These are phyloP conservation scores for Pseudochirops corinnae DNA, from an alignment of 2,797 vertebrate genomes.

Conservation along the genomic window DNA sequence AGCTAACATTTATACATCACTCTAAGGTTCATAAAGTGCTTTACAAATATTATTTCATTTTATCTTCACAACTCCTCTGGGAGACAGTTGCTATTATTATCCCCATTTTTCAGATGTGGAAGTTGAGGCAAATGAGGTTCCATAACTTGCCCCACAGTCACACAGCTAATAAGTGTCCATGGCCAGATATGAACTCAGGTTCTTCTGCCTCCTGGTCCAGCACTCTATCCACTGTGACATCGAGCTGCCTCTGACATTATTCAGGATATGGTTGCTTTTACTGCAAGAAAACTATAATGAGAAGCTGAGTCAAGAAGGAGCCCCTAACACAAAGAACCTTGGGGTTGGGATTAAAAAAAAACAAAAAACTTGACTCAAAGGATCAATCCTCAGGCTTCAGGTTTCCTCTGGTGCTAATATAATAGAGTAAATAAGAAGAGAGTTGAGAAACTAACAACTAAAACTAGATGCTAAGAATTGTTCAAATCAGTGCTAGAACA, in stretches of 20 bases:
- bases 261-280: neutral
- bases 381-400: neutral
- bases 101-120: neutral
- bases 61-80: neutral
- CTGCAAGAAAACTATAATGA: neutral
- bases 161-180: neutral
- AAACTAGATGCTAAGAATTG: neutral
- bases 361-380: neutral
- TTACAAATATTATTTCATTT: neutral
- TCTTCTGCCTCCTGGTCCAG: neutral
- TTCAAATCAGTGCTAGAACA: neutral
- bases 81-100: neutral
- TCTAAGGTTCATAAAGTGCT: neutral
- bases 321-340: neutral
- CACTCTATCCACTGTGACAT: neutral
- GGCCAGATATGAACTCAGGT: neutral
- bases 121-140: neutral
- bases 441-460: neutral
- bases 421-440: neutral
- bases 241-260: neutral
- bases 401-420: neutral
- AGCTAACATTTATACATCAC: neutral
- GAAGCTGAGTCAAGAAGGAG: neutral
- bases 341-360: neutral
- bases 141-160: neutral